A percentile compares a stretch with the other conserved stretches of the same genome.
Evolutionary conservation across 2,888 invertebrate genomes (phyloP).

Genomic region (Oligia strigilis): DNA sequence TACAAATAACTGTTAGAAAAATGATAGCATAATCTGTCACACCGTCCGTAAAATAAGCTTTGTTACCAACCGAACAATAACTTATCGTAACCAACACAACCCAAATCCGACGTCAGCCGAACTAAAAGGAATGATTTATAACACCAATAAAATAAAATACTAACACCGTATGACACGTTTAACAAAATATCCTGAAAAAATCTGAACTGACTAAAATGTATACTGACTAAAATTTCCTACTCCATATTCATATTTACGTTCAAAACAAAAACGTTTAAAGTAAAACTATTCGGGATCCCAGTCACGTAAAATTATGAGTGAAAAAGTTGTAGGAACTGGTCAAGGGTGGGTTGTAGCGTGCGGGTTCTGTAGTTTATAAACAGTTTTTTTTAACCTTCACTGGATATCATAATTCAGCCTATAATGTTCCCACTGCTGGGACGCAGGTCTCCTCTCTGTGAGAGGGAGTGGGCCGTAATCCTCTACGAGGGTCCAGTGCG

Average conservation of each 20-base stretch:
- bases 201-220: neutral
- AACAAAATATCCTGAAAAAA: slow-evolving; percentile 18
- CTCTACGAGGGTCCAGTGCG: too few relatives aligned
- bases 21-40: neutral
- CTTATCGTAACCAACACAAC: slow-evolving; percentile 24
- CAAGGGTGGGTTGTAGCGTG: slow-evolving; percentile 1
- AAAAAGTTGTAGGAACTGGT: slow-evolving; percentile 36
- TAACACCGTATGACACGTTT: slow-evolving; percentile 24
- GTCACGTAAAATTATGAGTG: slow-evolving; percentile 53
- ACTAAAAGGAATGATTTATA: slow-evolving; percentile 44
- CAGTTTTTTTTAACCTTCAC: neutral
- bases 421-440: too few relatives aligned
- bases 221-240: slow-evolving; percentile 20
- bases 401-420: too few relatives aligned
- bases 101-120: slow-evolving; percentile 46
- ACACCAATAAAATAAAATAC: slow-evolving; percentile 37
- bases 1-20: neutral
- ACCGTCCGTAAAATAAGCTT: slow-evolving; percentile 9
- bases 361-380: slow-evolving; percentile 27
- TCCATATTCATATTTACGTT: slow-evolving; percentile 48
- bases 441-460: too few relatives aligned
- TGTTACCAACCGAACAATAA: slow-evolving; percentile 23
- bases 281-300: slow-evolving; percentile 43
- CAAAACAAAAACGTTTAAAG: slow-evolving; percentile 40
- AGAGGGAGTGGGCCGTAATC: too few relatives aligned